Evolutionary conservation across 2,797 vertebrate species (phyloP).

Genomic region (Sebastes elongatus): DNA sequence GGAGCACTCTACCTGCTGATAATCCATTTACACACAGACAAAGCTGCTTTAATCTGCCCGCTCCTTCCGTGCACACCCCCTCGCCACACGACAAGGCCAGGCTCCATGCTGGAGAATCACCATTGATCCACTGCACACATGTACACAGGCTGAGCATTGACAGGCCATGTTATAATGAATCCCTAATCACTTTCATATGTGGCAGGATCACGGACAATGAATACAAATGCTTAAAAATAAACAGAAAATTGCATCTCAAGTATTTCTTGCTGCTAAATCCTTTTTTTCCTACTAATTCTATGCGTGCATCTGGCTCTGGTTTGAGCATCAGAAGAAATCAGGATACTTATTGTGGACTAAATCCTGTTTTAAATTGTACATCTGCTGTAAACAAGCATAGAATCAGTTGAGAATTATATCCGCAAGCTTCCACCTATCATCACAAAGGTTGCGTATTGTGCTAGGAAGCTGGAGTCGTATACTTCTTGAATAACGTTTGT

Average conservation of each 20-base stretch:
- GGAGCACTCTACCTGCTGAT: slow-evolving; percentile 84
- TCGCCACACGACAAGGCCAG: slow-evolving; percentile 68
- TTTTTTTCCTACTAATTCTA: neutral
- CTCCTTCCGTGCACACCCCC: slow-evolving; percentile 44
- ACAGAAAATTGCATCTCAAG: neutral
- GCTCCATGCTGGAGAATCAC: slow-evolving; percentile 61
- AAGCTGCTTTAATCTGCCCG: slow-evolving; percentile 82
- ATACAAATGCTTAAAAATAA: slow-evolving; percentile 6
- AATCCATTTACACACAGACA: slow-evolving; percentile 84
- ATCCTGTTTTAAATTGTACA: neutral
- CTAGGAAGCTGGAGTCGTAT: neutral
- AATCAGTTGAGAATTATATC: neutral
- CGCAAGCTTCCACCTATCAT: neutral
- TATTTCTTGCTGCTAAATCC: neutral
- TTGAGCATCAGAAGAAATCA: neutral
- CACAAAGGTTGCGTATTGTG: neutral
- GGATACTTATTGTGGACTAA: neutral
- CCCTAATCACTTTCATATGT: slow-evolving; percentile 42
- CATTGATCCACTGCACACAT: slow-evolving; percentile 65
- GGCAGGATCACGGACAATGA: slow-evolving; percentile 15
- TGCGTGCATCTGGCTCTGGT: neutral
- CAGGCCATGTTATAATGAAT: slow-evolving; percentile 49
- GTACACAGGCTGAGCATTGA: slow-evolving; percentile 46
- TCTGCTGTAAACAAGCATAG: neutral
- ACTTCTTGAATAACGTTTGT: neutral